Evolutionary conservation across 1,140 invertebrate species (phyloP).

Genomic region (Daktulosphaira vitifoliae): DNA sequence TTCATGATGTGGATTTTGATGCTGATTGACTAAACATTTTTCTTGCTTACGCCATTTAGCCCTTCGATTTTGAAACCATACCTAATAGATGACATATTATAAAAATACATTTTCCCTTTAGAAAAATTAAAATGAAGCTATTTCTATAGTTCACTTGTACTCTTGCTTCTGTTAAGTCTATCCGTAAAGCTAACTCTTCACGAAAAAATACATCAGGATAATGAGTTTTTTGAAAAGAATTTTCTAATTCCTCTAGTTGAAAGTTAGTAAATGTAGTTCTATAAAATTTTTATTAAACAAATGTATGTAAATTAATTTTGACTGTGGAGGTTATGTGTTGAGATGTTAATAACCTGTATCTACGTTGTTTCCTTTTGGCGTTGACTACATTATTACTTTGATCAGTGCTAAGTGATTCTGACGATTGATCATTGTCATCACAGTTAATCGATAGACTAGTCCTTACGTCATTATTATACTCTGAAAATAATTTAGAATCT

Average conservation of each 20-base stretch:
- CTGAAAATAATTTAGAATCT: too few species aligned
- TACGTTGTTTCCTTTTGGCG: constrained; percentile 40
- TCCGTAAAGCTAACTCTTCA: constrained; percentile 75
- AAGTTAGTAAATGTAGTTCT: constrained; percentile 87
- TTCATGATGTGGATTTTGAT: constrained; percentile 17
- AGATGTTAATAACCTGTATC: constrained; percentile 38
- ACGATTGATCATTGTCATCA: constrained; percentile 23
- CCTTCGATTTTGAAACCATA: constrained; percentile 76
- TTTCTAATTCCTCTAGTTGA: constrained; percentile 87
- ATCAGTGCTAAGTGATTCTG: constrained; percentile 7
- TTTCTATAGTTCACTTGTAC: constrained; percentile 59
- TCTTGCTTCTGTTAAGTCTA: constrained; percentile 86
- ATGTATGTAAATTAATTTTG: not conserved
- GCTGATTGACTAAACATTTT: constrained; percentile 44
- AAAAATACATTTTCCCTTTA: not conserved
- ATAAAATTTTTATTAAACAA: constrained; percentile 28
- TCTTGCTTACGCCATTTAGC: constrained; percentile 79
- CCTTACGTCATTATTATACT: not conserved
- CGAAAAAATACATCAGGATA: constrained; percentile 92
- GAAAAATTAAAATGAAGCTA: not conserved
- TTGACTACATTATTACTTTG: not conserved
- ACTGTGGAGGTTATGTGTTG: not conserved
- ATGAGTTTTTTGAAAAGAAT: constrained; percentile 91
- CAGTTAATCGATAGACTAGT: constrained; percentile 4
- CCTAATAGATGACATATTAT: constrained; percentile 43